Evolutionary conservation across 2,888 invertebrate species (phyloP).

Genomic region (Oasisia sp.): DNA sequence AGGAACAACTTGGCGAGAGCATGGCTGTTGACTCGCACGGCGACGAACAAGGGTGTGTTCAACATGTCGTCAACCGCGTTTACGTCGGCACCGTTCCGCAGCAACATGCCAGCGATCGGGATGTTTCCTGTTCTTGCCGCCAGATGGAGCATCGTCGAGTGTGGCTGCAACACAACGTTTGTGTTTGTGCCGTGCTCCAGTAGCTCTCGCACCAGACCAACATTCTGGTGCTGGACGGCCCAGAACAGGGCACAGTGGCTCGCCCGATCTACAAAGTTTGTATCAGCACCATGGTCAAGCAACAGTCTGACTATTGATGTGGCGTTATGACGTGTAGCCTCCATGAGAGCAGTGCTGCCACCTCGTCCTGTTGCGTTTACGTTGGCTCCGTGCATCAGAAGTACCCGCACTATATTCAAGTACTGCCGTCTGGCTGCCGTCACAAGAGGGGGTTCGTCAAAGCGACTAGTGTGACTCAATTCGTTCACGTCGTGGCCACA

Average conservation of each 20-base stretch:
- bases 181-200: slow-evolving; percentile 13
- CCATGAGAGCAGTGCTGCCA: slow-evolving; percentile 13
- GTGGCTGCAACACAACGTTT: neutral
- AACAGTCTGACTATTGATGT: neutral
- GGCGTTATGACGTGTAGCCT: neutral
- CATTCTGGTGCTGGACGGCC: slow-evolving; percentile 5
- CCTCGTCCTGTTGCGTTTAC: neutral
- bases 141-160: slow-evolving; percentile 14
- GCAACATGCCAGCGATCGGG: neutral
- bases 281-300: slow-evolving; percentile 25
- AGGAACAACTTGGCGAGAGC: neutral
- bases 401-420: slow-evolving; percentile 8
- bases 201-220: neutral
- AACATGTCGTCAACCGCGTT: neutral
- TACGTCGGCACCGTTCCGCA: neutral
- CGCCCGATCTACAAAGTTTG: neutral
- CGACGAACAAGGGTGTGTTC: slow-evolving; percentile 22
- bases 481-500: neutral
- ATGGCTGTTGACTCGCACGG: slow-evolving; percentile 9
- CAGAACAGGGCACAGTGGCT: slow-evolving; percentile 20
- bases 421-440: neutral
- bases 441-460: neutral
- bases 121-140: slow-evolving; percentile 21
- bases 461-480: neutral
- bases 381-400: slow-evolving; percentile 24